phyloP scores from a whole-genome alignment of 2,797 vertebrate genomes.

The Discoglossus pictus region DNA sequence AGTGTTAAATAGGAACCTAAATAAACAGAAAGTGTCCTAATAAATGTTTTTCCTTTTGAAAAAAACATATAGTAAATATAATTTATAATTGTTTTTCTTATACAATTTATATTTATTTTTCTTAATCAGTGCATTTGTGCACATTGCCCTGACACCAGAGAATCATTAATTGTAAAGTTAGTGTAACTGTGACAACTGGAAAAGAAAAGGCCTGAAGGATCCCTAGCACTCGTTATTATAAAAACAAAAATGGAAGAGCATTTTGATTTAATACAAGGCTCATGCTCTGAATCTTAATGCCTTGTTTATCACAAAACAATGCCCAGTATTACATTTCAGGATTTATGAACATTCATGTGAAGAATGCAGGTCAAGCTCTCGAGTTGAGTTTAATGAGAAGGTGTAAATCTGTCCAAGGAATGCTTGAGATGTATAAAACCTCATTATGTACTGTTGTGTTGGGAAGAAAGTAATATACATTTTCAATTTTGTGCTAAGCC shows the following conservation, averaged over 20 bases:
- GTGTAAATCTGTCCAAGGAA: slow-evolving; percentile 49
- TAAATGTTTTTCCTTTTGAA: background rate
- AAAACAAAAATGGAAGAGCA: slow-evolving; percentile 27
- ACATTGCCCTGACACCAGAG: slow-evolving; percentile 1
- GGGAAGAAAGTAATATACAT: slow-evolving; percentile 43
- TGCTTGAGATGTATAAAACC: slow-evolving; percentile 48
- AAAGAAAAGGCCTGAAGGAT: slow-evolving; percentile 20
- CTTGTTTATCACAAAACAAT: slow-evolving; percentile 46
- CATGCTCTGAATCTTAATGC: slow-evolving; percentile 42
- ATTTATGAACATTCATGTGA: slow-evolving; percentile 48
- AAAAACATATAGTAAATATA: background rate
- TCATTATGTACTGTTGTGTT: slow-evolving; percentile 50
- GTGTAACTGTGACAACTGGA: slow-evolving; percentile 22
- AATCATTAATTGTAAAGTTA: slow-evolving; percentile 22
- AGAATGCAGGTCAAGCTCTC: slow-evolving; percentile 47
- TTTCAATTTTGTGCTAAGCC: slow-evolving; percentile 48
- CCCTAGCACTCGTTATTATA: slow-evolving; percentile 21
- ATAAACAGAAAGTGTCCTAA: too few species aligned
- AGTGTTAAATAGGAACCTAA: too few species aligned
- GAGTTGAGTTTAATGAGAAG: slow-evolving; percentile 51
- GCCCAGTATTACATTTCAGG: slow-evolving; percentile 41
- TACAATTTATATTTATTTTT: background rate
- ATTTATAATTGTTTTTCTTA: too few species aligned
- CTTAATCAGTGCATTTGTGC: background rate
- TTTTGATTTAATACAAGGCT: slow-evolving; percentile 40